A percentile compares a stretch with the other conserved stretches of the same genome.
Conservation (phyloP, 2,888 invertebrate species). For the Parthenolecanium corni region DNA sequence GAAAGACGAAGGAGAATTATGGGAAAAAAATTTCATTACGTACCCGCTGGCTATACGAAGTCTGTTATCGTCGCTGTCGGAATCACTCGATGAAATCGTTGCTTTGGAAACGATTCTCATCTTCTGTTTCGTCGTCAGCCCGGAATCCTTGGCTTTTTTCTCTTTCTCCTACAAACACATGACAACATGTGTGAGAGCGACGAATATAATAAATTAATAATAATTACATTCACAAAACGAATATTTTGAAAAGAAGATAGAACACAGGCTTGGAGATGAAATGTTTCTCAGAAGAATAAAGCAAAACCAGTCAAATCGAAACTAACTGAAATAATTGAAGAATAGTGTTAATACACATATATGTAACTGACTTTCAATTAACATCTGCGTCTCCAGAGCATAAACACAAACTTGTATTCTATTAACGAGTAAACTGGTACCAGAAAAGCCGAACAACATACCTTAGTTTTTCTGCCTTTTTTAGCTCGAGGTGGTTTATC, state of each 20-base stretch:
- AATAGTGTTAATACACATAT: too few relatives aligned
- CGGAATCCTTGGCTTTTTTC: conserved; percentile 46
- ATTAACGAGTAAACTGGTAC: too few relatives aligned
- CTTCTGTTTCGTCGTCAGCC: conserved; percentile 70
- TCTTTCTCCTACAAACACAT: conserved; percentile 25
- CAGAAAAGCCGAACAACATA: too few relatives aligned
- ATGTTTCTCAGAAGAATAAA: background rate
- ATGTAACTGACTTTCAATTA: too few relatives aligned
- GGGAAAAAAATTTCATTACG: conserved; percentile 10
- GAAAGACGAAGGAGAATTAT: too few relatives aligned
- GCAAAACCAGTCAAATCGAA: too few relatives aligned
- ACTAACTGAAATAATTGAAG: too few relatives aligned
- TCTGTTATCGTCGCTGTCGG: conserved; percentile 51
- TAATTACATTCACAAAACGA: background rate
- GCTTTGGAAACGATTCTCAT: conserved; percentile 85
- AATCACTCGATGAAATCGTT: conserved; percentile 84
- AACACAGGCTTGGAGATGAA: background rate
- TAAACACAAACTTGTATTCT: too few relatives aligned
- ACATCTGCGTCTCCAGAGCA: too few relatives aligned
- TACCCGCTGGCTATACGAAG: conserved; percentile 42
- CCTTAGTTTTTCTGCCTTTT: conserved; percentile 45
- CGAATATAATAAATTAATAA: background rate
- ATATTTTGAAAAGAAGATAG: background rate
- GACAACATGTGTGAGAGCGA: too few relatives aligned
- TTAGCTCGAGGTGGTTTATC: conserved; percentile 50